phyloP scores from a whole-genome alignment of 2,888 invertebrate species.

The Limnephilus auricula region DNA sequence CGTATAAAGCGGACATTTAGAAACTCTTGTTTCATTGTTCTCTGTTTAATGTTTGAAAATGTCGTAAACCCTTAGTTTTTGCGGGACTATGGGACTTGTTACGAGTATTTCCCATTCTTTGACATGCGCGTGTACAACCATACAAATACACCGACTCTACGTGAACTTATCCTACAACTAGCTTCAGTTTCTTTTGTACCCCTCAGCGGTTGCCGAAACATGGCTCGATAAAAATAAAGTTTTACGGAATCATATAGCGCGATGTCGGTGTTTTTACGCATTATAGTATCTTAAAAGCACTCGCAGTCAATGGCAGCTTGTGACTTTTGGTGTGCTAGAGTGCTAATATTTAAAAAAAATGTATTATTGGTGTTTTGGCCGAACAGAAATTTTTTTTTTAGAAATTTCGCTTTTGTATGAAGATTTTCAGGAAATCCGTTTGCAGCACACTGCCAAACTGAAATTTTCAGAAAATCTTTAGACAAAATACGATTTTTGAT shows the following conservation, averaged over 20 bases:
- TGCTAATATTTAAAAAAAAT: no score
- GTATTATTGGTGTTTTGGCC: no score
- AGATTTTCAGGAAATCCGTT: no score
- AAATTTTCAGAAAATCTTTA: no score
- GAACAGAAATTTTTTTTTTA: no score
- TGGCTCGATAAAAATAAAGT: constrained; percentile 17
- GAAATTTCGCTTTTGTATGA: no score
- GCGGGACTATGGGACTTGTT: constrained; percentile 11
- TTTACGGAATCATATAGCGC: constrained; percentile 12
- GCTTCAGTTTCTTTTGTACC: background rate
- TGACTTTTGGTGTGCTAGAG: no score
- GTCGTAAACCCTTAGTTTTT: constrained; percentile 36
- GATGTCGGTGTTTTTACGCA: background rate
- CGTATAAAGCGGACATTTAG: background rate
- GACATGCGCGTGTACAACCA: constrained; percentile 12
- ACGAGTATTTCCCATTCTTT: constrained; percentile 18
- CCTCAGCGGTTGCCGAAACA: background rate
- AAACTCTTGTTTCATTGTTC: constrained; percentile 43
- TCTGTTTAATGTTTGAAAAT: constrained; percentile 22
- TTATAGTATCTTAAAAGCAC: background rate
- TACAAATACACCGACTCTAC: background rate
- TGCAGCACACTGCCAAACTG: no score
- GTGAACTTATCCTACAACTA: background rate
- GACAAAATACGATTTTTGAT: no score
- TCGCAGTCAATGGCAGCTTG: background rate